phyloP scores from a whole-genome alignment of 2,797 vertebrate species.

The Sparidentex hasta region DNA sequence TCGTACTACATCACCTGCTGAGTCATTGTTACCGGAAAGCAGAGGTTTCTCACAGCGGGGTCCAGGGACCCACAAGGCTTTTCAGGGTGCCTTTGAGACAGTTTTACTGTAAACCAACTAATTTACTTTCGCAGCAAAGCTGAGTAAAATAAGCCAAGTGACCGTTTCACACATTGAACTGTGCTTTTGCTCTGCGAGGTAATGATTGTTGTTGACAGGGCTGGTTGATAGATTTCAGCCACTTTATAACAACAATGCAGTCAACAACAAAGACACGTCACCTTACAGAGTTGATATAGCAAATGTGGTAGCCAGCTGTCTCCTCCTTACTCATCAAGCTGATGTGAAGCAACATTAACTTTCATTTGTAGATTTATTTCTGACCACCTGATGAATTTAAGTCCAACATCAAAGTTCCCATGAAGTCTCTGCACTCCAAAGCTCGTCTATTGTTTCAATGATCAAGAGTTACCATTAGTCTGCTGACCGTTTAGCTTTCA shows the following conservation, averaged over 20 bases:
- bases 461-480: no score
- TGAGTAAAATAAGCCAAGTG: slow-evolving; percentile 1
- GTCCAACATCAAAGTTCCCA: neutral
- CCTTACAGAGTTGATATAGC: neutral
- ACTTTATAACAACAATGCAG: neutral
- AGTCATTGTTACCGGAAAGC: slow-evolving; percentile 64
- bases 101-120: neutral
- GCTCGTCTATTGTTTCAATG: no score
- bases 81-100: neutral
- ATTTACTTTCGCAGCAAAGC: neutral
- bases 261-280: neutral
- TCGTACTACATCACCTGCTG: slow-evolving; percentile 47
- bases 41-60: neutral
- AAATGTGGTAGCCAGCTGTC: neutral
- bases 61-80: neutral
- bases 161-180: slow-evolving; percentile 7
- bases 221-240: neutral
- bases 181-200: neutral
- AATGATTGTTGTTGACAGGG: neutral
- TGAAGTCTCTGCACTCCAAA: no score
- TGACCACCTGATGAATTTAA: neutral
- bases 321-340: neutral
- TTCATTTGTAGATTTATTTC: neutral
- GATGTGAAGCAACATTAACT: neutral
- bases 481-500: no score